phyloP scores from a whole-genome alignment of 1,140 invertebrate genomes.

The Pogonognathellus flavescens region DNA sequence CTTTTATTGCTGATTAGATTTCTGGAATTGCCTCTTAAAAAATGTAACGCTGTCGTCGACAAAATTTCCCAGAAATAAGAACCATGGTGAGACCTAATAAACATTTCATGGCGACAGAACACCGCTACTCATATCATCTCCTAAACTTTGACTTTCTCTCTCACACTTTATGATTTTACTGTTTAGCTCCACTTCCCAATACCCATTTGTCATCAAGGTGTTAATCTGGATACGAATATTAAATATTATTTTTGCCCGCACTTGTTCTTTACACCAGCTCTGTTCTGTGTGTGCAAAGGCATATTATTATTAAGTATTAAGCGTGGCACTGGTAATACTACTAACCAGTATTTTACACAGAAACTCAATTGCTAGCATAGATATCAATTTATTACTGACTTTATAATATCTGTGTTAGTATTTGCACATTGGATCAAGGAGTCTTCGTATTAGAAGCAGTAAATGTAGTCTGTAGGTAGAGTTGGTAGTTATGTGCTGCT shows the following conservation, averaged over 20 bases:
- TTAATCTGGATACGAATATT: slow-evolving; percentile 22
- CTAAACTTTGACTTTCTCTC: background rate
- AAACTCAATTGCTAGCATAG: too few relatives aligned
- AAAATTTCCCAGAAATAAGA: slow-evolving; percentile 51
- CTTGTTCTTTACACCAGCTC: too few relatives aligned
- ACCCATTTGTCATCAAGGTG: slow-evolving; percentile 13
- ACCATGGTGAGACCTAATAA: slow-evolving; percentile 48
- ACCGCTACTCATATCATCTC: background rate
- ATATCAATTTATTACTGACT: too few relatives aligned
- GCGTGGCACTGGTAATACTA: too few relatives aligned
- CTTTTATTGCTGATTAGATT: slow-evolving; percentile 67
- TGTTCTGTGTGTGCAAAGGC: too few relatives aligned
- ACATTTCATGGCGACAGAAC: slow-evolving; percentile 50
- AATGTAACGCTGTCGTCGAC: slow-evolving; percentile 62
- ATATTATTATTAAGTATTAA: too few relatives aligned
- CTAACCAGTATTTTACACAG: too few relatives aligned
- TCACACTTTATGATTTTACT: slow-evolving; percentile 25
- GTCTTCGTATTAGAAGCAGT: too few relatives aligned
- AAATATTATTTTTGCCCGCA: background rate
- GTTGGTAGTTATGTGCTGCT: background rate
- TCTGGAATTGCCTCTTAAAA: slow-evolving; percentile 62
- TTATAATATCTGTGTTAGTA: too few relatives aligned
- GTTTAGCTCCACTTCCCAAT: background rate
- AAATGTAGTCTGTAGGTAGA: too few relatives aligned
- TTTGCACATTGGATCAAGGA: too few relatives aligned